Conservation (phyloP, 2,113 vertebrate species). For the Toxotes jaculatrix region DNA sequence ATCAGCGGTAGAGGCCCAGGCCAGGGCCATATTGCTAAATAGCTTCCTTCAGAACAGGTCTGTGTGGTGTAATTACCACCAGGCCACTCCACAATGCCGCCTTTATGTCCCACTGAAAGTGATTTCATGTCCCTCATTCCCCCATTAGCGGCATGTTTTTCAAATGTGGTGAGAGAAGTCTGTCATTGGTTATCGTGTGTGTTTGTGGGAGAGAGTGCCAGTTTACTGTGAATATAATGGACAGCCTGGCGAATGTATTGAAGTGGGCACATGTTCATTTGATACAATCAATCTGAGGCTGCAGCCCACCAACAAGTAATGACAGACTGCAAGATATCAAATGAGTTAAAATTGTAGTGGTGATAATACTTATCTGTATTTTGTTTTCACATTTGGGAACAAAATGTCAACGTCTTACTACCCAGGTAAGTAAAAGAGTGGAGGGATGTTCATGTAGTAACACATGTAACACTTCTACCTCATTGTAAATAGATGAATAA, state of each 20-base stretch:
- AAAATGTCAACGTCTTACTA: not conserved
- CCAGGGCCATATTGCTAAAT: slow-evolving; percentile 91
- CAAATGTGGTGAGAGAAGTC: slow-evolving; percentile 63
- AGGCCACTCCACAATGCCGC: slow-evolving; percentile 90
- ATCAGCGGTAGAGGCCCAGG: slow-evolving; percentile 94
- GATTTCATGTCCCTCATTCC: slow-evolving; percentile 90
- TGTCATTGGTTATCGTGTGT: slow-evolving; percentile 66
- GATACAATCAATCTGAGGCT: slow-evolving; percentile 21
- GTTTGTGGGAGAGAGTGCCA: slow-evolving; percentile 61
- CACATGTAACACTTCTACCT: not conserved
- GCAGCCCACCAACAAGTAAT: slow-evolving; percentile 39
- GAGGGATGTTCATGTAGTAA: not conserved
- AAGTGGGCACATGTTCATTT: slow-evolving; percentile 32
- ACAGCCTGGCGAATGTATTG: slow-evolving; percentile 22
- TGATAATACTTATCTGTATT: not conserved
- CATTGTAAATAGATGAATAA: not conserved
- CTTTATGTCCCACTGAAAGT: slow-evolving; percentile 91
- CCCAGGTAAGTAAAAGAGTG: not conserved
- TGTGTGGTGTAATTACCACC: slow-evolving; percentile 92
- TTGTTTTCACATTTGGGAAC: not conserved
- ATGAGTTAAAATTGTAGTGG: not conserved
- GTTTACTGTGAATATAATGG: slow-evolving; percentile 58
- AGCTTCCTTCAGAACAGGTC: slow-evolving; percentile 89
- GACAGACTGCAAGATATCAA: not conserved
- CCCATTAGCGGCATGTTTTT: slow-evolving; percentile 63